Conservation (phyloP, 37 sponge, comb jelly and placozoan genomes). For the Axinella damicornis region DNA sequence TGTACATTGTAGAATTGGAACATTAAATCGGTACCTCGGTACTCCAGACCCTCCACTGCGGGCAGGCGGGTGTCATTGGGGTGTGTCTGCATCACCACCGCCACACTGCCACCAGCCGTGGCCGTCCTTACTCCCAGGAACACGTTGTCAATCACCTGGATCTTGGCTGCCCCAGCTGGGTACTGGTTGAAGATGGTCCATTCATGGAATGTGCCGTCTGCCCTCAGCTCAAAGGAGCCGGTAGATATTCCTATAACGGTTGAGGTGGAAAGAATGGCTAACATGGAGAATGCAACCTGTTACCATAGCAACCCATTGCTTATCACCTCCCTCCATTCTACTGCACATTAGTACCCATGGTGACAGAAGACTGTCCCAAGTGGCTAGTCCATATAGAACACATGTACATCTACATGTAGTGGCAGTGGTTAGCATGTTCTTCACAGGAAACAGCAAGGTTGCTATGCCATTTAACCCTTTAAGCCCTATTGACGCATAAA, state of each 20-base stretch:
- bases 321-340: no score
- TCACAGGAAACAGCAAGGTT: no score
- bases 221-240: slow-evolving; percentile 29
- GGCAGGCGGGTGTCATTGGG: slow-evolving; percentile 11
- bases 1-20: no score
- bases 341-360: no score
- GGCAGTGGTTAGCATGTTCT: no score
- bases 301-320: no score
- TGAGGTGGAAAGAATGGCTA: background rate
- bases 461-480: no score
- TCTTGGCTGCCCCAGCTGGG: slow-evolving; percentile 38
- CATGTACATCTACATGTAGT: no score
- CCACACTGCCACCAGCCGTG: background rate
- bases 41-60: slow-evolving; percentile 7
- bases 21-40: background rate
- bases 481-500: no score
- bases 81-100: slow-evolving; percentile 15
- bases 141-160: slow-evolving; percentile 15
- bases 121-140: slow-evolving; percentile 18
- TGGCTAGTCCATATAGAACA: no score
- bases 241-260: slow-evolving; percentile 15
- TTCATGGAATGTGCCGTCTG: slow-evolving; percentile 30
- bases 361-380: no score
- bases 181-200: slow-evolving; percentile 48
- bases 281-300: no score